These are phyloP conservation scores for Phylloscopus collybita DNA, from an alignment of 2,797 vertebrate species.

Conservation along the genomic window DNA sequence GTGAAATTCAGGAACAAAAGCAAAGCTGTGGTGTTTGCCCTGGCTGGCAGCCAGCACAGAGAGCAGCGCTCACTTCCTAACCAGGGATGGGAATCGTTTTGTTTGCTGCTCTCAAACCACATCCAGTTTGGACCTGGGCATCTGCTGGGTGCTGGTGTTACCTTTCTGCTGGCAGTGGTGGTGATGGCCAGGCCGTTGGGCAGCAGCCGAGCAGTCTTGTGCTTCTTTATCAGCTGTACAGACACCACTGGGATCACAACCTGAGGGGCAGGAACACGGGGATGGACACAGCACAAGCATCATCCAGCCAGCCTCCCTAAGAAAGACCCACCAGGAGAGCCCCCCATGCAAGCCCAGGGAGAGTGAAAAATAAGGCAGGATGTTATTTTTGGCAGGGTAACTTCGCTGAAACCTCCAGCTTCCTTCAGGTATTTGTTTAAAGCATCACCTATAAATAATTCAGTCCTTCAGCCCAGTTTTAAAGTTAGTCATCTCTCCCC, in stretches of 20 bases:
- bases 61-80: background rate
- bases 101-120: background rate
- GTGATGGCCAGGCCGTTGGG: conserved; percentile 95
- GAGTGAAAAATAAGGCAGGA: background rate
- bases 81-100: rapidly evolving
- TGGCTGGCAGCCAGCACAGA: background rate
- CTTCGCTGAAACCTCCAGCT: background rate
- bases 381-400: background rate
- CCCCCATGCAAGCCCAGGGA: background rate
- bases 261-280: conserved; percentile 60
- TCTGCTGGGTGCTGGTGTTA: conserved; percentile 2
- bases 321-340: background rate
- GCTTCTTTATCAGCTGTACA: conserved; percentile 92
- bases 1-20: conserved; percentile 24
- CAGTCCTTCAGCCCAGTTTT: conserved; percentile 27
- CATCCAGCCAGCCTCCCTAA: background rate
- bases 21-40: background rate
- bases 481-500: background rate
- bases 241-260: conserved; percentile 92
- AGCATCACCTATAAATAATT: conserved; percentile 40
- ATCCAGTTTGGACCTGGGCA: background rate
- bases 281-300: background rate
- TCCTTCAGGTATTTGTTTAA: conserved; percentile 15
- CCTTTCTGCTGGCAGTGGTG: conserved; percentile 90
- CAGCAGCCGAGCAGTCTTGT: conserved; percentile 92